These are phyloP conservation scores for Fratercula arctica DNA, from an alignment of 2,797 vertebrate genomes.

Conservation along the genomic window DNA sequence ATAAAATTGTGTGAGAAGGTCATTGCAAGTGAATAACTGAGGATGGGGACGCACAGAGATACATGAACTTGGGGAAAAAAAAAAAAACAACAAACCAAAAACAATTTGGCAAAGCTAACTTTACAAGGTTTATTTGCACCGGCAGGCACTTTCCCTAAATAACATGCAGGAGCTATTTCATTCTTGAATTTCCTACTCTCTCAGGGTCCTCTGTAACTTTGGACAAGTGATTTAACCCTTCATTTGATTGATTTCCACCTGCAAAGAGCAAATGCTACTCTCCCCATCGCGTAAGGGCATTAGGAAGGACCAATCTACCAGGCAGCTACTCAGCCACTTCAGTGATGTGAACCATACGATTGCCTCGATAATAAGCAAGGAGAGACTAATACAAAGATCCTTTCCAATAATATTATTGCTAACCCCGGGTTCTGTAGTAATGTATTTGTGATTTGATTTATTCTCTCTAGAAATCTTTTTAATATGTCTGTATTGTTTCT, in stretches of 20 bases:
- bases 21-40: background rate
- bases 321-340: background rate
- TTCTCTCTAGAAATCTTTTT: constrained; percentile 9
- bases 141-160: background rate
- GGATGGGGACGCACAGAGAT: background rate
- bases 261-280: background rate
- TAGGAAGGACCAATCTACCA: background rate
- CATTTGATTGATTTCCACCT: background rate
- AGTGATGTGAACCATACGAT: background rate
- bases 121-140: background rate
- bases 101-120: background rate
- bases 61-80: background rate
- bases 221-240: background rate
- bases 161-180: background rate
- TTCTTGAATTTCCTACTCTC: background rate
- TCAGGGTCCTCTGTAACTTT: background rate
- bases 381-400: background rate
- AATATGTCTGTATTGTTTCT: background rate
- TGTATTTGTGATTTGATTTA: constrained; percentile 18
- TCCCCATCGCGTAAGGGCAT: accelerated
- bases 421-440: background rate
- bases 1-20: background rate
- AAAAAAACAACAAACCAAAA: too few species aligned
- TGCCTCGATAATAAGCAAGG: background rate
- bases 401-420: background rate